Conservation (phyloP, 1,140 invertebrate genomes). For the Hetaerina americana region DNA sequence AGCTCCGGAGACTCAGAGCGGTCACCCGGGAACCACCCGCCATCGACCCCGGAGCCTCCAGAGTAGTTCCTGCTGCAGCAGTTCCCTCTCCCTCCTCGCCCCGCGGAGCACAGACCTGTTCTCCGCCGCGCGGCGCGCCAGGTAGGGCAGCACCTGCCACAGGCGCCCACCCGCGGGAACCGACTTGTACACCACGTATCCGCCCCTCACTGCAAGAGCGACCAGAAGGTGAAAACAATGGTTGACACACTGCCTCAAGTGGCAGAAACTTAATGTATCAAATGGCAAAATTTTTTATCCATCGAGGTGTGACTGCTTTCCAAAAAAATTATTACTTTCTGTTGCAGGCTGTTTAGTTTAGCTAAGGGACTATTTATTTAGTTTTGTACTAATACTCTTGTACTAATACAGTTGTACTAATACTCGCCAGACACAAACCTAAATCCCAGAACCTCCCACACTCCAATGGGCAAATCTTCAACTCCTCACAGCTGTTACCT, state of each 20-base stretch:
- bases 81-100: constrained; percentile 34
- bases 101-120: constrained; percentile 36
- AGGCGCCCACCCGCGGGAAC: constrained; percentile 41
- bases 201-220: constrained; percentile 28
- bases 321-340: neutral
- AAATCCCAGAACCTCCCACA: no score
- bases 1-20: no score
- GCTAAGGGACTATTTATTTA: neutral
- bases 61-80: constrained; percentile 31
- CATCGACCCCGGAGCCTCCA: constrained; percentile 15
- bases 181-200: constrained; percentile 42
- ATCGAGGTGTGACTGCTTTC: neutral
- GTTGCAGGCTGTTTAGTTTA: neutral
- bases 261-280: neutral
- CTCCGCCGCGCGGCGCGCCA: constrained; percentile 35
- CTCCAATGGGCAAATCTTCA: no score
- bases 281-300: neutral
- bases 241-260: no score
- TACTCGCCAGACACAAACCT: no score
- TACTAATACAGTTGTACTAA: neutral
- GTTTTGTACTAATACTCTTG: neutral
- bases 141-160: constrained; percentile 35
- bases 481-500: no score
- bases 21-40: no score
- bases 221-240: neutral